phyloP scores from a whole-genome alignment of 2,113 vertebrate species.

The Aphyosemion australe region DNA sequence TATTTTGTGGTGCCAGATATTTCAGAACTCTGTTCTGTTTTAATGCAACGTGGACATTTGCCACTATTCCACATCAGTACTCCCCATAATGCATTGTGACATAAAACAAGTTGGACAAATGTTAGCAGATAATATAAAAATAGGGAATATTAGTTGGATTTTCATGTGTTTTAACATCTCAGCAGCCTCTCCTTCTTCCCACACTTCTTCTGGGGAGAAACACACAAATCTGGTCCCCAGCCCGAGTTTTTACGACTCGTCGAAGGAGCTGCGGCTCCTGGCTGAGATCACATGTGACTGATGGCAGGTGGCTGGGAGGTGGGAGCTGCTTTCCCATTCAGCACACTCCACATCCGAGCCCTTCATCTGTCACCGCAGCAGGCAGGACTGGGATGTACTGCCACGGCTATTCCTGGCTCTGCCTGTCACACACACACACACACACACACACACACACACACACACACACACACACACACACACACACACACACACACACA shows the following conservation, averaged over 20 bases:
- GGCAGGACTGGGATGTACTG: conserved; percentile 36
- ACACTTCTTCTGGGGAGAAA: neutral
- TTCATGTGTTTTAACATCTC: neutral
- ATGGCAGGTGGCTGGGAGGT: conserved; percentile 45
- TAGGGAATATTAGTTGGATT: neutral
- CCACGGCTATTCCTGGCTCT: conserved; percentile 61
- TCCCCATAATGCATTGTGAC: neutral
- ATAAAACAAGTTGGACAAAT: neutral
- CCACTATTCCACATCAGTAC: neutral
- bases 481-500: neutral
- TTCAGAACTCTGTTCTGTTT: too few relatives aligned
- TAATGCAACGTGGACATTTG: too few relatives aligned
- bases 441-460: conserved; percentile 12
- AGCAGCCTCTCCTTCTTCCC: neutral
- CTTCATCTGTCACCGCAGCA: conserved; percentile 51
- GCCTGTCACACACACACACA: conserved; percentile 24
- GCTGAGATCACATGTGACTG: conserved; percentile 44
- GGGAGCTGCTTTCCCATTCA: conserved; percentile 24
- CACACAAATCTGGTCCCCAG: neutral
- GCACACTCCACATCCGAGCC: conserved; percentile 25
- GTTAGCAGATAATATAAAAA: neutral
- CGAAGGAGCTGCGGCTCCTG: conserved; percentile 4
- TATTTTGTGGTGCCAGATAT: too few relatives aligned
- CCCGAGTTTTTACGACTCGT: conserved; percentile 12
- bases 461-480: conserved; percentile 18